Base-by-base conservation (phyloP, 37 sponge, comb jelly and placozoan genomes). In the Ephydatia muelleri region DNA sequence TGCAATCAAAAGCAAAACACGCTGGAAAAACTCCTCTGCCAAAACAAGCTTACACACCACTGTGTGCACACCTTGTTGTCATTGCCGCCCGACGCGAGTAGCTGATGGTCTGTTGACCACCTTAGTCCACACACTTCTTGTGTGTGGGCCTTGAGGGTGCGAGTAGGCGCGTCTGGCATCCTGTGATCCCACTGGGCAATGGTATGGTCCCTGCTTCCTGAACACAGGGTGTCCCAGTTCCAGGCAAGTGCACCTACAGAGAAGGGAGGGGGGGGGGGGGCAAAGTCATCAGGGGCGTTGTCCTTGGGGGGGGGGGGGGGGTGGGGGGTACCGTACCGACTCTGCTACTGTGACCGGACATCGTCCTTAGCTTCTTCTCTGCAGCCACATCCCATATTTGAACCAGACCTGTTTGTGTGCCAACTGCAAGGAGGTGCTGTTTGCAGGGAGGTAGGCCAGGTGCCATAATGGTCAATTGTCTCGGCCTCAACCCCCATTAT, bases 81-180 rank as follows among this genome's bases (percentile, higher is more conserved):
- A 43, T 98, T 98, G 25, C 95, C 97, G 25, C 99, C 99, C 2
- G 94, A 93, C 8, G 99, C 99, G 23, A 98, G 85, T 48, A 90
- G 86, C 49, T 96, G 97, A 65, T 89, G 83, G 77, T 96, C 91
- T 49, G 84, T 86, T 28, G 97, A 97, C 92, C 97, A 98, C 68
- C 70, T 82, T 27, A 98, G 89, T 29, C 99, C 99, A 82, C 99
- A 98, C 80, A 98, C 99, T 77, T 93, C 99, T 77, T 96, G 95
- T 14, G 80, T 79, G 93, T 98, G 99, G 37, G 84, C 91, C 3
- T 32, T 57, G 71, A 95, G 89, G 35, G 76, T 82, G n/a, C 87
- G 83, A 2, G 74, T 67, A 73, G 89, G 93, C 28, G 32, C 25
- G 34, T 82, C 76, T 22, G 87, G 65, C 28, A 27, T 5, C 28